Evolutionary conservation across 2,113 vertebrate genomes (phyloP), one percentile per base, ranked within the genome.

Genomic region (Excalfactoria chinensis): DNA sequence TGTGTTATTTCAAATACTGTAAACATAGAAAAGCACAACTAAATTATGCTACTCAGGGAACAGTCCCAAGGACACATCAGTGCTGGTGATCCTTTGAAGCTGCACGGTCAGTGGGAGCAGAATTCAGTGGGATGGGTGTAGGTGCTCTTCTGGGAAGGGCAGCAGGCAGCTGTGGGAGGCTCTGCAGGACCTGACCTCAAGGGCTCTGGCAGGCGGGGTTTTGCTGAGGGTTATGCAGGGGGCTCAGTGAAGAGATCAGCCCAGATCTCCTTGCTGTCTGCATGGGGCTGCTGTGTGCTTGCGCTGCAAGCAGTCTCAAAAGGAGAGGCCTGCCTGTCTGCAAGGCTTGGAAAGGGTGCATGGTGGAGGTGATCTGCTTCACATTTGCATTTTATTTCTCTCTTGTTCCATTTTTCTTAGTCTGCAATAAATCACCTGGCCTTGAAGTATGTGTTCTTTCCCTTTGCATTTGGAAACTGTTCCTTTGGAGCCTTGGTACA

Each of bases 211-310:
- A 94, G 94, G 93, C 60, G 40, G 20, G 58, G 20, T 95, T 96
- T 95, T 89, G 82, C 70, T 90, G 84, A 88, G 83, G 72, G 90
- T 92, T 93, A 72, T 92, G 92, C n/a, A 70, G 93, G 85, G 89
- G 90, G 66, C 84, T 93, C 81, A 75, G 60, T 34, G 90, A 88
- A 86, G 28, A 44, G 90, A 96, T 82, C 83, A 93, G 84, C 25
- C 53, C 71, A 66, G 48, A 71, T 76, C 35, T 89, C 75, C 87
- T 81, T 93, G 74, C 89, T 92, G 68, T 73, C 34, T 85, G 87
- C 0, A 18, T 96, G 91, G 90, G 86, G 51, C 93, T 71, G 84
- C 58, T 72, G 13, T 53, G 30, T 18, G 18, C 16, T 91, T 3
- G 37, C 80, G 67, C 14, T 26, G 55, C 11, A 67, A 67, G 53